Evolutionary conservation across 2,113 vertebrate species (phyloP), one percentile per base, ranked within the genome.

Genomic region (Glaucomys volans): DNA sequence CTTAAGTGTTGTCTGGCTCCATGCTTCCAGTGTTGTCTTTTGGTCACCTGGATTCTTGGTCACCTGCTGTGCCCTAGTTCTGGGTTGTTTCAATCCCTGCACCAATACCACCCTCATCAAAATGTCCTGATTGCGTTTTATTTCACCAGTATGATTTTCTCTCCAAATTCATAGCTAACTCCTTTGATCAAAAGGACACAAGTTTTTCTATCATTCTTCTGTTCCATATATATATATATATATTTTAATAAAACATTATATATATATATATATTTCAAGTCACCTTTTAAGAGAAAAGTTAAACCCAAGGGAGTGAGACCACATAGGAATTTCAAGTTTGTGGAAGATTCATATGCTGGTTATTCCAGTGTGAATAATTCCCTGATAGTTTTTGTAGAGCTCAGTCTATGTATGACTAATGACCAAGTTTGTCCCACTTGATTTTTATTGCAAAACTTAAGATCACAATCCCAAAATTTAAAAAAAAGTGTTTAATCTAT

Each of bases 401-500:
- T 87, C 40, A 79, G 22, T 71, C 5, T 64, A 35, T 40, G 16
- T 13, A 35, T 86, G 62, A 64, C 22, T 88, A 93, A 91, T 71
- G 44, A 22, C 62, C n/a, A 24, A 69, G 1, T 59, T 50, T 44
- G 2, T 30, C 17, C 4, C 0, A 40, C 7, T 79, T 87, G 32
- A n/a, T 54, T 77, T 92, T 95, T 52, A 90, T 9, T 87, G 50
- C 13, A 77, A 87, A 54, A 95, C 11, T 69, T 72, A 87, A 80
- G 35, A 12, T 30, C 35, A 66, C 37, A 90, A 44, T 71, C 8
- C 6, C 90, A 57, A 75, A 74, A 17, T 37, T 79, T 69, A 96
- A 59, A 92, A 79, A 52, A 67, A 77, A 89, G 2, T 95, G 52
- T 67, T 47, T 87, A 64, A 62, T 52, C 12, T 44, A 35, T 79